phyloP scores from a whole-genome alignment of 2,797 vertebrate genomes.

The Fringilla coelebs region DNA sequence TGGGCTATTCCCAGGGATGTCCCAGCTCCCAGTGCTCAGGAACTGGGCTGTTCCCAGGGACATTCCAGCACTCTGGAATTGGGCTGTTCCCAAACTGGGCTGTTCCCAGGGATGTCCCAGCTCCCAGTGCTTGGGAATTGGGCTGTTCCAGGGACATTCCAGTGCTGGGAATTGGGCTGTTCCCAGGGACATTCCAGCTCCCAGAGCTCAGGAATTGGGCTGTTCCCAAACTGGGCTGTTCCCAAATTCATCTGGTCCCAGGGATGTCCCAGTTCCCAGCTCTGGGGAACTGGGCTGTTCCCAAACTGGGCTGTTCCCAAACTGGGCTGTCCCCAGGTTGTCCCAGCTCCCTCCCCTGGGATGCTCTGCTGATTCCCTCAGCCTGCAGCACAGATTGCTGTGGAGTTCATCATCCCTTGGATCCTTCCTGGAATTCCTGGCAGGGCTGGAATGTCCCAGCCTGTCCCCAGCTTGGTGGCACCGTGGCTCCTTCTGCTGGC shows the following conservation, averaged over 20 bases:
- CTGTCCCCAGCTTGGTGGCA: neutral
- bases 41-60: no score
- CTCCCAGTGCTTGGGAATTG: no score
- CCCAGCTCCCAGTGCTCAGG: no score
- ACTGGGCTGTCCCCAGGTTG: neutral
- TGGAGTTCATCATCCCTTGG: fast-evolving
- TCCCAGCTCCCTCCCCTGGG: fast-evolving
- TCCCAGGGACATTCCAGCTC: no score
- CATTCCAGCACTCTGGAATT: neutral
- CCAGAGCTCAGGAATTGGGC: no score
- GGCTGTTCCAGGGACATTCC: no score
- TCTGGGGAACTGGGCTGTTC: neutral
- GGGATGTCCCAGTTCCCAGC: neutral
- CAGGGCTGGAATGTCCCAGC: neutral
- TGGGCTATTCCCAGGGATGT: no score
- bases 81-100: neutral
- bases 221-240: neutral
- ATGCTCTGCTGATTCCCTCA: fast-evolving
- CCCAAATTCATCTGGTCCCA: no score
- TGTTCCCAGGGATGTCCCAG: no score
- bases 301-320: neutral
- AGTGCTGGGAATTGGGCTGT: no score
- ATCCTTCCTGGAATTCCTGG: fast-evolving
- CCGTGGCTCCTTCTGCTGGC: neutral
- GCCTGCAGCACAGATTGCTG: fast-evolving